Evolutionary conservation across 92 coral and sea anemone species (phyloP), one percentile per base, ranked within the genome.

Genomic region (Bergia puertoricense): DNA sequence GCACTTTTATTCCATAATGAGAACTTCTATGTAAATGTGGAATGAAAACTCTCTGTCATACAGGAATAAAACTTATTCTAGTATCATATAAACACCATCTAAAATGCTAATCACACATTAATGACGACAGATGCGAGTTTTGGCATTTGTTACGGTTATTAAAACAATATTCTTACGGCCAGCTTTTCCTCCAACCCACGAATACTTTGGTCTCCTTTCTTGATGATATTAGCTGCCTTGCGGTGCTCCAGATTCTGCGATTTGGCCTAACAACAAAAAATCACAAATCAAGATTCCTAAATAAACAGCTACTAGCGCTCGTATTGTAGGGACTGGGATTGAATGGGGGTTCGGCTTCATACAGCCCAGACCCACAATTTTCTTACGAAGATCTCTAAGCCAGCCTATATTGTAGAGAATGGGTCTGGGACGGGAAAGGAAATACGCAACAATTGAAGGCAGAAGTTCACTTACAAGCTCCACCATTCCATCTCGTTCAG

Each of bases 401-500:
- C 54, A 48, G 8, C 4, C 4, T 48, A 30, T 30, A 30, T 30
- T 30, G 30, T 30, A 30, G 30, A 30, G 30, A 30, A 30, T 30
- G 30, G 30, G 30, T 30, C 30, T 30, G 30, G 30, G 30, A 30
- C 30, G 30, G 30, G 30, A 30, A 30, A 30, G 30, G 30, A 80
- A 6, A 56, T n/a, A 8, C 46, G 7, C 36, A 85, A 45, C 3
- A 30, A 56, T 62, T 40, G 10, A 85, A 69, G 36, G 37, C 43
- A 13, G 8, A 18, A 74, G 45, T 15, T 2, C 81, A 91, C 98
- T 95, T 74, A 97, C 99, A 79, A 97, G 93, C 72, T 95, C 93
- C 37, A 92, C 95, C 83, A 91, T 92, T 65, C 92, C 92, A 90
- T 97, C 98, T 65, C 99, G 86, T 81, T 97, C 99, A 39, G 91